Conservation (phyloP, 1,140 invertebrate species). For the Reticulitermes speratus region DNA sequence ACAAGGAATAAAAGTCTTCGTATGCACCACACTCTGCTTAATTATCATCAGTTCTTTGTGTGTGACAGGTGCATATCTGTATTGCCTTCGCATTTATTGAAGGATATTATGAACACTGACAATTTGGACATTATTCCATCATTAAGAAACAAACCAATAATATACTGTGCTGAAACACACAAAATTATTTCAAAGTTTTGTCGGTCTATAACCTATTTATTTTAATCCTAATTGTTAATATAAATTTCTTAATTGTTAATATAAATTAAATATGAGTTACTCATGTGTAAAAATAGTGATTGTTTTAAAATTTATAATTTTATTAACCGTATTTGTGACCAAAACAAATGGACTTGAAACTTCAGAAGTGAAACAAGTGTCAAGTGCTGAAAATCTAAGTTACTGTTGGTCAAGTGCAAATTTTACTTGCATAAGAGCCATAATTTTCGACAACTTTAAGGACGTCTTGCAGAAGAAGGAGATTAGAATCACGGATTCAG, state of each 20-base stretch:
- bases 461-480: not conserved
- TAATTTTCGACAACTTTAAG: not conserved
- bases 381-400: not conserved
- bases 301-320: not conserved
- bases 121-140: no score
- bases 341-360: not conserved
- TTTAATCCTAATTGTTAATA: no score
- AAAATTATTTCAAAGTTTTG: no score
- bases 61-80: not conserved
- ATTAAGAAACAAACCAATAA: no score
- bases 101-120: not conserved
- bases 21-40: not conserved
- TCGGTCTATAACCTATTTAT: no score
- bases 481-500: constrained; percentile 14
- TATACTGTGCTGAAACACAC: no score
- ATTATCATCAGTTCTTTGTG: not conserved
- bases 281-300: not conserved
- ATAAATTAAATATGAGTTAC: not conserved
- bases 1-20: not conserved
- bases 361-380: not conserved
- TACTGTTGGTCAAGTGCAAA: constrained; percentile 1
- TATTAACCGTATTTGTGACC: not conserved
- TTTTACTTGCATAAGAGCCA: not conserved
- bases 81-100: not conserved
- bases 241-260: no score